These are phyloP conservation scores for Alces alces DNA, from an alignment of 2,113 vertebrate species.

Conservation along the genomic window DNA sequence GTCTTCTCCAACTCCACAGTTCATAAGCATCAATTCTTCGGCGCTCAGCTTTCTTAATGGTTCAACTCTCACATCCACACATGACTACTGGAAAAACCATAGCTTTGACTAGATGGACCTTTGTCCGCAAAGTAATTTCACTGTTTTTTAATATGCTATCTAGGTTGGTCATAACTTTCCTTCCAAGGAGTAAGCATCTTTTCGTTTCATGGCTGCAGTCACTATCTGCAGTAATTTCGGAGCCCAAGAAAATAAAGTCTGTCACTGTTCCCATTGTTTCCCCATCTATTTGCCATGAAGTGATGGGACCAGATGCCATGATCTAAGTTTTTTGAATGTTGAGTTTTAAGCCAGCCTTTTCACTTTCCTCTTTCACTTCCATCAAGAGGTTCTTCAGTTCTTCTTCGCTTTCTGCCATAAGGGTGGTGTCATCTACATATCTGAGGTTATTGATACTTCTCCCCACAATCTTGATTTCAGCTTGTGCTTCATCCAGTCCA, in stretches of 20 bases:
- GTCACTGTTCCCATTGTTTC: not conserved
- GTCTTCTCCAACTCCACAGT: not conserved
- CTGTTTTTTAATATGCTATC: not conserved
- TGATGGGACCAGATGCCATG: not conserved
- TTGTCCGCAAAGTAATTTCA: fast-evolving
- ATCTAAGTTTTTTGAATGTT: not conserved
- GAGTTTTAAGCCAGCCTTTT: not conserved
- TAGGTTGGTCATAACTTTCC: not conserved
- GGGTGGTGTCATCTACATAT: not conserved
- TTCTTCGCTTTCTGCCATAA: not conserved
- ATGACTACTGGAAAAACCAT: not conserved
- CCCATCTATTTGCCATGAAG: not conserved
- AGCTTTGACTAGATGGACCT: not conserved
- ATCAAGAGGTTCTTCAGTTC: not conserved
- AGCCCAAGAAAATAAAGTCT: not conserved
- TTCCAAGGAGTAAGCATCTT: not conserved
- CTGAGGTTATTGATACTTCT: not conserved
- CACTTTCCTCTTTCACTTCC: not conserved
- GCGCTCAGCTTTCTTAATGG: not conserved
- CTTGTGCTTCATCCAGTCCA: not conserved
- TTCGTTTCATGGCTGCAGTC: not conserved
- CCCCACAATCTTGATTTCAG: not conserved
- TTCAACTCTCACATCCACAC: not conserved
- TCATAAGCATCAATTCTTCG: fast-evolving
- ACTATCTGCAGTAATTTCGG: not conserved